These are phyloP conservation scores for Arrhopalites spinosus DNA, from an alignment of 2,888 invertebrate genomes.

Conservation along the genomic window DNA sequence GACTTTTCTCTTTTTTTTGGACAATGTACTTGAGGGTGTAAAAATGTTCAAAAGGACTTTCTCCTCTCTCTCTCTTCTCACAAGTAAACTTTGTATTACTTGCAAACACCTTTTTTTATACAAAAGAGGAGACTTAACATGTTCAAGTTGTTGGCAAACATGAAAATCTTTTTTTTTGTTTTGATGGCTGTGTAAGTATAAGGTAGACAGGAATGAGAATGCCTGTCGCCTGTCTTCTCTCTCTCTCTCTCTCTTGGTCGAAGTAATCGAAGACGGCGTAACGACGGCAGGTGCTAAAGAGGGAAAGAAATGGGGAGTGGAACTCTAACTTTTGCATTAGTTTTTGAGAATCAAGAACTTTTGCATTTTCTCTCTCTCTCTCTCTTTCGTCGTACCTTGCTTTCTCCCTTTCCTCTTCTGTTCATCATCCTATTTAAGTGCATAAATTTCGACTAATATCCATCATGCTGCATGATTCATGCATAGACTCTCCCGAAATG, in stretches of 20 bases:
- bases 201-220: neutral
- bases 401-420: neutral
- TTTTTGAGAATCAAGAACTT: conserved; percentile 1
- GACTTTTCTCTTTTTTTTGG: too few relatives aligned
- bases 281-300: conserved; percentile 23
- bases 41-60: too few relatives aligned
- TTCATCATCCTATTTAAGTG: neutral
- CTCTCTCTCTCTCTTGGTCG: neutral
- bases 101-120: neutral
- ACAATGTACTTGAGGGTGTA: too few relatives aligned
- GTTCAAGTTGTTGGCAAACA: neutral
- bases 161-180: neutral
- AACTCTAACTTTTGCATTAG: conserved; percentile 15
- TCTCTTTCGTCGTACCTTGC: neutral
- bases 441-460: neutral
- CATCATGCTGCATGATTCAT: neutral
- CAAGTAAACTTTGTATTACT: too few relatives aligned
- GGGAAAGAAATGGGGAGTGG: neutral
- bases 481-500: neutral
- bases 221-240: neutral
- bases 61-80: too few relatives aligned
- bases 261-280: conserved; percentile 7
- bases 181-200: neutral
- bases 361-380: conserved; percentile 15
- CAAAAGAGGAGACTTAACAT: neutral